Percentiles rank a stretch among this genome's conserved stretches.
These are phyloP conservation scores for Myathropa florea DNA, from an alignment of 2,888 invertebrate species.

Conservation along the genomic window DNA sequence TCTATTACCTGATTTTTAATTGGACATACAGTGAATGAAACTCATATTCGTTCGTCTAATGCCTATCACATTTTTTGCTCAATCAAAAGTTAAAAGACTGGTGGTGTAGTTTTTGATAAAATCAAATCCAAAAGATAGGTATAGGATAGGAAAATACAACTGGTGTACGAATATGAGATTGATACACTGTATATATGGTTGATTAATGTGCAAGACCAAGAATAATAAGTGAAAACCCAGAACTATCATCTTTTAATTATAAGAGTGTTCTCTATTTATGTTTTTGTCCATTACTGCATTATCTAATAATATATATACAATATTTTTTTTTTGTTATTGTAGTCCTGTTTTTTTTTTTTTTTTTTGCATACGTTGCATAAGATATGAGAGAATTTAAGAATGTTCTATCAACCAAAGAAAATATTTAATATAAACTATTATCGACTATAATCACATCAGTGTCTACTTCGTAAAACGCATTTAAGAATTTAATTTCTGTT, in stretches of 20 bases:
- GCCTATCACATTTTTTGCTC: no score
- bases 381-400: slow-evolving; percentile 20
- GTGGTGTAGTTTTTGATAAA: no score
- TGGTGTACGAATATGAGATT: no score
- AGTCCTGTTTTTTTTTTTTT: background rate
- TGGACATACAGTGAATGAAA: no score
- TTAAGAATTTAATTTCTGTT: slow-evolving; percentile 28
- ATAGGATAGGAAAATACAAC: no score
- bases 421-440: slow-evolving; percentile 31
- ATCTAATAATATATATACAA: background rate
- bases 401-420: slow-evolving; percentile 60
- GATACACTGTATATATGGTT: no score
- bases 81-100: no score
- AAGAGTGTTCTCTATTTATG: background rate
- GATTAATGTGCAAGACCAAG: no score
- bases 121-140: no score
- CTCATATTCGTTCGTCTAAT: no score
- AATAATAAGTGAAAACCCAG: no score
- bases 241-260: background rate
- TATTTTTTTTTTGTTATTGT: background rate
- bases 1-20: no score
- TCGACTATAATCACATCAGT: background rate
- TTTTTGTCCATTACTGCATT: slow-evolving; percentile 19
- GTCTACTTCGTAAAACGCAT: slow-evolving; percentile 50
- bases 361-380: background rate